Conservation (phyloP, 2,888 invertebrate genomes). For the Periphyllus acericola region DNA sequence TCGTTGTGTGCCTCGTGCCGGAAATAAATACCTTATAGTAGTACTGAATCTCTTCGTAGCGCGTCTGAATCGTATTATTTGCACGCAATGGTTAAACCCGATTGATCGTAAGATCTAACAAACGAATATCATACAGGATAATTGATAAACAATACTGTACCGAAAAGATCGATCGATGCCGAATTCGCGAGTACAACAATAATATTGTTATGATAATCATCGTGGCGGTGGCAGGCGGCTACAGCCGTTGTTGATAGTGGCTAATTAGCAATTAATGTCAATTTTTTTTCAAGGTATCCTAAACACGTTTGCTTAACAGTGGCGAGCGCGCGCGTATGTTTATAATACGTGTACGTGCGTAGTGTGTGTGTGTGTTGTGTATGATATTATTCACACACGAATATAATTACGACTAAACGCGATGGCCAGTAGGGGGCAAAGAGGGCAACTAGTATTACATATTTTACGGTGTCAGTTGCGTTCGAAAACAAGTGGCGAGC, state of each 20-base stretch:
- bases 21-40: too few species aligned
- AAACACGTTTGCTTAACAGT: constrained; percentile 54
- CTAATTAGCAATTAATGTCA: constrained; percentile 51
- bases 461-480: constrained; percentile 32
- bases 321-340: not conserved
- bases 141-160: too few species aligned
- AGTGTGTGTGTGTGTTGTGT: not conserved
- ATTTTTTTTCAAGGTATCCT: constrained; percentile 51
- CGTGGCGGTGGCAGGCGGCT: not conserved
- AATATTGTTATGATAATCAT: too few species aligned
- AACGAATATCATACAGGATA: too few species aligned
- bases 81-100: too few species aligned
- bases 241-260: not conserved
- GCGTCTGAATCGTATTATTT: too few species aligned
- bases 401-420: not conserved
- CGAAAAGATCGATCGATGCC: too few species aligned
- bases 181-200: too few species aligned
- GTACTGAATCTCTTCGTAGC: too few species aligned
- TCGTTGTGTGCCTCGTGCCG: too few species aligned
- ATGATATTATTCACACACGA: too few species aligned
- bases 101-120: too few species aligned
- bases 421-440: constrained; percentile 56
- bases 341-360: not conserved
- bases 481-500: constrained; percentile 47
- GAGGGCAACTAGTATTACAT: constrained; percentile 51